phyloP scores from a whole-genome alignment of 2,797 vertebrate genomes.

The Gouania willdenowi region DNA sequence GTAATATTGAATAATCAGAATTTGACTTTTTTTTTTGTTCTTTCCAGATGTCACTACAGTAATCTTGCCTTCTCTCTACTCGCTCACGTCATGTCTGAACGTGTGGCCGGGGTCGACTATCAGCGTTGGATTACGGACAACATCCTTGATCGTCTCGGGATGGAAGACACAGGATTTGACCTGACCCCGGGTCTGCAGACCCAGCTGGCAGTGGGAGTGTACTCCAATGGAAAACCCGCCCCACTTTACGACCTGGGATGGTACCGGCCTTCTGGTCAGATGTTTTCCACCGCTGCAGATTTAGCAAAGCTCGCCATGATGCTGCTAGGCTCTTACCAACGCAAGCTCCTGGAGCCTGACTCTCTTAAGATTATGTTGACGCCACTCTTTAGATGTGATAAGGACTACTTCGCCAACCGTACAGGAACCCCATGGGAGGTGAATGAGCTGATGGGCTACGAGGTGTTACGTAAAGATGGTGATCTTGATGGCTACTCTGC shows the following conservation, averaged over 20 bases:
- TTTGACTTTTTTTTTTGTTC: too few species aligned
- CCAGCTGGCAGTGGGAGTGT: constrained; percentile 88
- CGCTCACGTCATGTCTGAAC: constrained; percentile 86
- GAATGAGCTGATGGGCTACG: constrained; percentile 84
- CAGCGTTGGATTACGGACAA: constrained; percentile 89
- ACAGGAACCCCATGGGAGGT: constrained; percentile 95
- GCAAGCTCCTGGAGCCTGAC: constrained; percentile 82
- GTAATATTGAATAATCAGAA: too few species aligned
- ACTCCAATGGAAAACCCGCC: constrained; percentile 80
- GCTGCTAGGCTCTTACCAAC: constrained; percentile 84
- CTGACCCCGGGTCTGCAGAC: constrained; percentile 73
- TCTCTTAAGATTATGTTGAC: constrained; percentile 88
- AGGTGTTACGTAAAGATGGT: constrained; percentile 87
- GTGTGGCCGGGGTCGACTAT: constrained; percentile 78
- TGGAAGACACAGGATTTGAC: constrained; percentile 93
- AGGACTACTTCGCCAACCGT: constrained; percentile 88
- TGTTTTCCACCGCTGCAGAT: constrained; percentile 91
- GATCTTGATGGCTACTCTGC: constrained; percentile 92
- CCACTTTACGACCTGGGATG: constrained; percentile 93
- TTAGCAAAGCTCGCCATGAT: constrained; percentile 89
- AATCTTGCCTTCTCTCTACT: constrained; percentile 91
- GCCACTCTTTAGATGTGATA: constrained; percentile 84
- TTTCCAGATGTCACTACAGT: constrained; percentile 90
- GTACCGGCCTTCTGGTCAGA: constrained; percentile 94
- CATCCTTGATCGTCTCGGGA: constrained; percentile 85